Base-by-base conservation (phyloP, 2,888 invertebrate species). In the Alcis repandata region DNA sequence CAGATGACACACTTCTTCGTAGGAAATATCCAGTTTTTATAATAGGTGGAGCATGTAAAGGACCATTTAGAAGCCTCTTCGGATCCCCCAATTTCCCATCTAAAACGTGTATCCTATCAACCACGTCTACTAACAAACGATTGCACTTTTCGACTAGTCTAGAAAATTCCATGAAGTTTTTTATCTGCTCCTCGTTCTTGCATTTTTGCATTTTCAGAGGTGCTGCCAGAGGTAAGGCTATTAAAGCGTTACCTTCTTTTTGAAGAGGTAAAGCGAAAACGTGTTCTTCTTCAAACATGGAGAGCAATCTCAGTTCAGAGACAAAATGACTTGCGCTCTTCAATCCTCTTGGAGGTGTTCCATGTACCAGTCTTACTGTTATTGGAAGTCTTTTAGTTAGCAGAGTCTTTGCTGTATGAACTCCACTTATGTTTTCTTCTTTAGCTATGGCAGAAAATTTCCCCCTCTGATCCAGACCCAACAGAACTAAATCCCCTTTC, bases 341-440 rank as follows among this genome's bases (percentile, higher is more conserved):
- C 17, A 97, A 89, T 0, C 97, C 97, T 84, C 97, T 94, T 0
- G 98, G 98, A 41, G 97, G 96, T 57, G 97, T 96, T 33, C 98
- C 98, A 82, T 98, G 97, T 4, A 98, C 98, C 79, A 98, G 94
- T 80, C 98, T 95, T 15, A 99, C 98, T 72, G 98, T 98, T 72
- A 99, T 94, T 32, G 99, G 99, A 91, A 99, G 95, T 72, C 98
- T 95, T 89, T 98, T 99, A 72, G 96, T 96, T 61, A 98, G 91
- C 72, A 99, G 94, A 79, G 98, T 98, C 82, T 96, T 96, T 15
- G 98, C 97, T 70, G 97, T 97, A 88, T 99, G 98, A 17, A 98
- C 98, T 20, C 98, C 98, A 83, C 98, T 97, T 71, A 99, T 98
- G 90, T 98, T 98, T 80, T 98, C 98, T 87, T 98, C 97, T 80